Conservation (phyloP, 2,113 vertebrate species). For the Salvelinus fontinalis region DNA sequence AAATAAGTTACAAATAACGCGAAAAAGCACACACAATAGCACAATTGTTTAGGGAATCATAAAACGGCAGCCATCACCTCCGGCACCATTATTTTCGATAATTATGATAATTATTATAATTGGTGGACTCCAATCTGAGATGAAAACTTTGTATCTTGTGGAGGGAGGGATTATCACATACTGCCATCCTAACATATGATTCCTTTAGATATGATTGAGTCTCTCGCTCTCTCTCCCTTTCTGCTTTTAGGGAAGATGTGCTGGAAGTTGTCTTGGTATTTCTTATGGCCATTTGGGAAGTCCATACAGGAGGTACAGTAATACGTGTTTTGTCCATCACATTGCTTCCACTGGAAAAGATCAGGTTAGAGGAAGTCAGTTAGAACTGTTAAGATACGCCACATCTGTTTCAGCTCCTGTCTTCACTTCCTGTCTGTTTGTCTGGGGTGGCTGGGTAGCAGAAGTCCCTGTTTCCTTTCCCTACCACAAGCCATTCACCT, state of each 20-base stretch:
- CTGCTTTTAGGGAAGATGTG: slow-evolving; percentile 69
- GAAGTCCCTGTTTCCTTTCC: slow-evolving; percentile 2
- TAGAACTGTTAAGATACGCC: background rate
- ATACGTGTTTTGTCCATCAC: background rate
- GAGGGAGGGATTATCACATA: too few species aligned
- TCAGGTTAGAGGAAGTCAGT: too few species aligned
- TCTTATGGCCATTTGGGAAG: slow-evolving; percentile 86
- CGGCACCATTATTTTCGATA: too few species aligned
- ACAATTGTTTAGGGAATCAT: too few species aligned
- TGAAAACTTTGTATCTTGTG: background rate
- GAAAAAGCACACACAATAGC: too few species aligned
- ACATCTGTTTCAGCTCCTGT: background rate
- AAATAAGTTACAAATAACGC: too few species aligned
- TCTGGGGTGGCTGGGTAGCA: slow-evolving; percentile 18
- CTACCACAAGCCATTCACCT: slow-evolving; percentile 3
- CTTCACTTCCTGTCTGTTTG: slow-evolving; percentile 5
- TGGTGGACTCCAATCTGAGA: too few species aligned
- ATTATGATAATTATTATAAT: too few species aligned
- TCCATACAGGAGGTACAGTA: slow-evolving; percentile 70
- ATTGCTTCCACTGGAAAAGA: background rate
- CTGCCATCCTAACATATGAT: background rate
- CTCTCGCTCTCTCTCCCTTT: slow-evolving; percentile 10
- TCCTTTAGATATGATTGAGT: background rate
- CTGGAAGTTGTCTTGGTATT: slow-evolving; percentile 78
- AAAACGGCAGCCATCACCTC: too few species aligned